Evolutionary conservation across 2,113 vertebrate genomes (phyloP), one percentile per base, ranked within the genome.

Genomic region (Nothobranchius kuhntae): DNA sequence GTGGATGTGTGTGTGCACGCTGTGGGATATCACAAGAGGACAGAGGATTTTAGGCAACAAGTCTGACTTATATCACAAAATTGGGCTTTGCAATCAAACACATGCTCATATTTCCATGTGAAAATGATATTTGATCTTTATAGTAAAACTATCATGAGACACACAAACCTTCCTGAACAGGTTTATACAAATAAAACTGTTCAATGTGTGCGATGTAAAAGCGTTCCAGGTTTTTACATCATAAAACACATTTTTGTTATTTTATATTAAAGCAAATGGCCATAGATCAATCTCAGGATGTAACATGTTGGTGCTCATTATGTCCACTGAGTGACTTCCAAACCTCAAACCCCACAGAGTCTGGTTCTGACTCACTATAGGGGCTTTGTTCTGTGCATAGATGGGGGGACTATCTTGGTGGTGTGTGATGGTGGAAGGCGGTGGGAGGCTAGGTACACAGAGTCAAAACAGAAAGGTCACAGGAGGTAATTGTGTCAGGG

Each of bases 401-500:
- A 79, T 61, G 46, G 68, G 67, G 67, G 3, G 54, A 74, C 80
- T 68, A 67, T 54, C 81, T 77, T 66, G 81, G 81, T 78, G 89
- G 87, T 86, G 74, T 85, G 51, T 84, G 84, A 61, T 53, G 75
- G 76, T 77, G 84, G 81, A 86, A 80, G 53, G 62, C 83, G 82
- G 82, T 65, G n/a, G 85, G 87, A 83, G 86, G 74, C 58, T 69
- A 77, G 71, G 52, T 63, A 80, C 36, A 76, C 80, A 66, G 13
- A 65, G 53, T 36, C 9, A 26, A 66, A 55, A 66, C 69, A 55
- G 73, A 82, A 63, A 84, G 73, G 79, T 79, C 77, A 83, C 71
- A 87, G 78, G 75, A 86, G 85, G 86, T 87, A 86, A 87, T 77
- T 85, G 85, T 87, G 86, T 85, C 85, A 89, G 57, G 80, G 75